Percentiles rank a stretch among this genome's conserved stretches.
These are phyloP conservation scores for Temnothorax nylanderi DNA, from an alignment of 1,140 invertebrate genomes.

Conservation along the genomic window DNA sequence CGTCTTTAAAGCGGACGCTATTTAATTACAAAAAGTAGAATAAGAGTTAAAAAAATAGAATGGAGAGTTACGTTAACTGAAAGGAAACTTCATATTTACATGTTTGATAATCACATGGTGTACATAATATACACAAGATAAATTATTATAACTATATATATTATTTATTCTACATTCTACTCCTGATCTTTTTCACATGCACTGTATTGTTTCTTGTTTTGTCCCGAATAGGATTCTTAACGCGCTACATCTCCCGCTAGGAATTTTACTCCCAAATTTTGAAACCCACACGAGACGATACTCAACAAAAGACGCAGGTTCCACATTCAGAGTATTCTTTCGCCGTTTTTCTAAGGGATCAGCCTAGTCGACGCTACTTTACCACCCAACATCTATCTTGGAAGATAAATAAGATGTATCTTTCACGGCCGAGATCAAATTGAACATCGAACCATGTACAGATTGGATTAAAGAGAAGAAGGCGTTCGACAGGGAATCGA, in stretches of 20 bases:
- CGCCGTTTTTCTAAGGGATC: neutral
- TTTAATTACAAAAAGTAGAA: neutral
- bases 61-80: neutral
- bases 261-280: neutral
- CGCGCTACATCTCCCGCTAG: neutral
- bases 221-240: neutral
- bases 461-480: neutral
- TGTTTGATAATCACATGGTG: neutral
- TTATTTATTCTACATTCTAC: neutral
- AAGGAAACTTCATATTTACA: neutral
- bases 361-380: neutral
- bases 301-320: neutral
- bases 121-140: neutral
- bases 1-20: neutral
- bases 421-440: neutral
- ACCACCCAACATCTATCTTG: neutral
- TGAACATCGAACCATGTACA: neutral
- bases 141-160: neutral
- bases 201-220: neutral
- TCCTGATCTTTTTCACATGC: neutral
- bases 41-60: neutral
- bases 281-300: neutral
- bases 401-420: neutral
- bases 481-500: neutral
- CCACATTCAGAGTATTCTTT: neutral